phyloP scores from a whole-genome alignment of 2,888 invertebrate genomes.

The Pterostichus niger region DNA sequence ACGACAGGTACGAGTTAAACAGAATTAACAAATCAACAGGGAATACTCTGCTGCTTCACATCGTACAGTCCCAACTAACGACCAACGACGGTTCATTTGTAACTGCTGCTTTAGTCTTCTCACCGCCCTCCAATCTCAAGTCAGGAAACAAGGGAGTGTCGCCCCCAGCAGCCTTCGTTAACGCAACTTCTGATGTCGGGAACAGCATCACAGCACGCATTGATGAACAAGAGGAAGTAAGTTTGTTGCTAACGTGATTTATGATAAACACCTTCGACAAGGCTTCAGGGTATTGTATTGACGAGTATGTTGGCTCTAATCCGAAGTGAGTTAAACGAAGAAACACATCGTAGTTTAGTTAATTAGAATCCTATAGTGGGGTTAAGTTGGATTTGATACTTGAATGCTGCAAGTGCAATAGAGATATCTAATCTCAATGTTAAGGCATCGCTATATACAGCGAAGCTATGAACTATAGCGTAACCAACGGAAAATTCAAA shows the following conservation, averaged over 20 bases:
- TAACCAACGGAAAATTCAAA: too few species aligned
- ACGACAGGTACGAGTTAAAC: background rate
- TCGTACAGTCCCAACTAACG: conserved; percentile 1
- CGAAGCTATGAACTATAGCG: too few species aligned
- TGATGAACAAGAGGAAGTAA: too few species aligned
- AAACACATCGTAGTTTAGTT: too few species aligned
- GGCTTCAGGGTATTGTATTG: background rate
- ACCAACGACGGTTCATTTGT: conserved; percentile 11
- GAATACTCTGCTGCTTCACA: background rate
- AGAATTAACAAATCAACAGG: conserved; percentile 19
- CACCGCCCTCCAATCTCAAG: background rate
- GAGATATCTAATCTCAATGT: too few species aligned
- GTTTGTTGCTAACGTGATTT: conserved; percentile 15
- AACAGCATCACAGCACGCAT: background rate
- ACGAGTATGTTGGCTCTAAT: too few species aligned
- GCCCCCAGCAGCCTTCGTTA: conserved; percentile 16
- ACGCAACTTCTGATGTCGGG: background rate
- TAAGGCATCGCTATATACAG: too few species aligned
- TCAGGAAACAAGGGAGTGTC: conserved; percentile 22
- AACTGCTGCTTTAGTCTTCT: background rate
- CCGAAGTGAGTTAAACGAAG: too few species aligned
- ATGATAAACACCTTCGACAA: conserved; percentile 38
- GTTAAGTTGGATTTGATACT: too few species aligned
- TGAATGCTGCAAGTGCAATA: too few species aligned
- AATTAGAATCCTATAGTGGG: too few species aligned